A percentile compares a stretch with the other conserved stretches of the same genome.
phyloP scores from a whole-genome alignment of 2,888 invertebrate genomes.

The Eurytoma californica region DNA sequence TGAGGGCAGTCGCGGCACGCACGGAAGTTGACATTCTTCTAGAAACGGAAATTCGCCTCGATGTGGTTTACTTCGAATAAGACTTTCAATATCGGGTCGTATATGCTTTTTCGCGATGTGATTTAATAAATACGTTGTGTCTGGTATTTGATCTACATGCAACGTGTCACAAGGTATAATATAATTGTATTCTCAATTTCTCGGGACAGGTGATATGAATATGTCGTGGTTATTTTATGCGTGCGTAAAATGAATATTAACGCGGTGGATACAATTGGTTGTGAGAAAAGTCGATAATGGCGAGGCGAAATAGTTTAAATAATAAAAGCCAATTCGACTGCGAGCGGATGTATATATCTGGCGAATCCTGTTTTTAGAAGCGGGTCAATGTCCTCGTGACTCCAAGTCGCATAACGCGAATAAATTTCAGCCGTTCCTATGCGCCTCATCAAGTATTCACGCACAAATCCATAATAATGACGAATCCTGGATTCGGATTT shows the following conservation, averaged over 20 bases:
- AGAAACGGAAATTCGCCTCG: not conserved
- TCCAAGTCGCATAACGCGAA: not conserved
- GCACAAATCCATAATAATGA: not conserved
- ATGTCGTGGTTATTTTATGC: too few relatives aligned
- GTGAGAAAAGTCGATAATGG: not conserved
- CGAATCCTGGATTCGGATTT: conserved; percentile 1
- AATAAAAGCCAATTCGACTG: not conserved
- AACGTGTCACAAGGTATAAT: too few relatives aligned
- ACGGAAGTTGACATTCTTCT: not conserved
- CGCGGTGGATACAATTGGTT: too few relatives aligned
- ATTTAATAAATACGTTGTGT: too few relatives aligned
- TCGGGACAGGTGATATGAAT: too few relatives aligned
- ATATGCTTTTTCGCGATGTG: too few relatives aligned
- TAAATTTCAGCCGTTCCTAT: conserved; percentile 8
- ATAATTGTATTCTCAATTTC: too few relatives aligned
- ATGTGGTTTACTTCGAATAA: too few relatives aligned
- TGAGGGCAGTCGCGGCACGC: not conserved
- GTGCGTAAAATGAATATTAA: not conserved
- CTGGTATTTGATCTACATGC: too few relatives aligned
- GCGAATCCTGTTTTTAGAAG: conserved; percentile 33
- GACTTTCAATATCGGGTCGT: too few relatives aligned
- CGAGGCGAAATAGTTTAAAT: not conserved
- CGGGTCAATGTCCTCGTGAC: conserved; percentile 18
- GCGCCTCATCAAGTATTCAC: not conserved
- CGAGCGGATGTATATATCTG: not conserved